Evolutionary conservation across 1,140 invertebrate species (phyloP), one percentile per base, ranked within the genome.

Genomic region (Euura lappo): DNA sequence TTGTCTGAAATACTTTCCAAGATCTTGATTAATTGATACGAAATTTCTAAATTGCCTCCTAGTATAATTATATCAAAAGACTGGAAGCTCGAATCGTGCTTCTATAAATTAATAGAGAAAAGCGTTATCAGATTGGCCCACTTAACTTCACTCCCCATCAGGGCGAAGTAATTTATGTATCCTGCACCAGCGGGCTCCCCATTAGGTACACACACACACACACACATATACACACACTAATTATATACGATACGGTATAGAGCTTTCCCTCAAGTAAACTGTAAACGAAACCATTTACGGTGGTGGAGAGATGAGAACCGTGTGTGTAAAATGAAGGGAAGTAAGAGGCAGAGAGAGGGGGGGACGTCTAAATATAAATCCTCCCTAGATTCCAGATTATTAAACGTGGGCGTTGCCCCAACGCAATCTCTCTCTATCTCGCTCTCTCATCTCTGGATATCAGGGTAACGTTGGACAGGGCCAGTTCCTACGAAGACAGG

Each of bases 341-440:
- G 68, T 64, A 28, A 69, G 68, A 66, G 78, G 72, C 66, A 66
- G 71, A 68, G 51, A 7, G 70, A 73, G 65, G 70, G 45, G 69
- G 43, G 46, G 51, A 68, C 45, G 68, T 51, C 70, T 72, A 71
- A 72, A 74, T 70, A 74, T 70, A 72, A 68, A 69, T 72, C 69
- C 68, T 51, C 47, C 47, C 47, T 44, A 74, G 69, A 75, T 75
- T 75, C 83, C 84, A 84, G 83, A 75, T 86, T 87, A 85, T 86
- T 87, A 85, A 84, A 86, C 85, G 85, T 86, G 73, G 84, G 85
- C 80, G 83, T 79, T 78, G 78, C 74, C 64, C 47, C 47, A 13
- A 71, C 51, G 46, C 43, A 65, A 13, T 46, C 60, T 68, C 45
- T 13, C 8, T 42, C 70, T 60, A 60, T 65, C 42, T 28, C 28